A percentile compares a stretch with the other conserved stretches of the same genome.
These are phyloP conservation scores for Danaus melanippus DNA, from an alignment of 1,140 invertebrate species.

Conservation along the genomic window DNA sequence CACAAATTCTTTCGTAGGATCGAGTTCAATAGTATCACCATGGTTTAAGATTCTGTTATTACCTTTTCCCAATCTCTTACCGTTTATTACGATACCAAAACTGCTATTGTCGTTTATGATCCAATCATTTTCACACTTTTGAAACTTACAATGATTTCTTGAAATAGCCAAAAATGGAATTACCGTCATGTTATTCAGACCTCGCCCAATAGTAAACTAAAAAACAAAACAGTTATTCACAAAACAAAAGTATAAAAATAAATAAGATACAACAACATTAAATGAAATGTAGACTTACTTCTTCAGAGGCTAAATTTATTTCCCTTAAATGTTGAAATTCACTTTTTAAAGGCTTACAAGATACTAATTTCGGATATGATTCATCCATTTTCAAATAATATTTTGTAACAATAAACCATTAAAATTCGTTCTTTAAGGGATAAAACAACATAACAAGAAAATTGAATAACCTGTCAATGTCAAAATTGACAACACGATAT, in stretches of 20 bases:
- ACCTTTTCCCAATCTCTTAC: constrained; percentile 45
- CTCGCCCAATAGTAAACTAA: constrained; percentile 72
- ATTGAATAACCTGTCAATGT: too few relatives aligned
- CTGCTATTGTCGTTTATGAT: constrained; percentile 66
- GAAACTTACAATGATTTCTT: constrained; percentile 69
- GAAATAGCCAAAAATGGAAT: constrained; percentile 70
- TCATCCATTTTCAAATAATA: constrained; percentile 30
- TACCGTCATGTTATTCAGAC: constrained; percentile 53
- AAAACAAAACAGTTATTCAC: constrained; percentile 18
- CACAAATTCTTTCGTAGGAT: constrained; percentile 54
- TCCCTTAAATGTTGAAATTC: constrained; percentile 38
- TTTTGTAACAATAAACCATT: too few relatives aligned
- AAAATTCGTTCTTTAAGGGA: too few relatives aligned
- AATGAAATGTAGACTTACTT: constrained; percentile 30
- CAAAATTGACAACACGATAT: too few relatives aligned
- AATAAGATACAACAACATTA: constrained; percentile 4
- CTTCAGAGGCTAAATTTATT: constrained; percentile 34
- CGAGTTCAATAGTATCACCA: constrained; percentile 69
- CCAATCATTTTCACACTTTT: constrained; percentile 43
- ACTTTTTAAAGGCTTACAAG: constrained; percentile 37
- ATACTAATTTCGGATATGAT: constrained; percentile 29
- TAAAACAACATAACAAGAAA: too few relatives aligned
- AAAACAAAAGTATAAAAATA: background rate
- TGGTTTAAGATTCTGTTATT: constrained; percentile 38
- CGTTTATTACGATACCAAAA: constrained; percentile 68